Percentiles rank a stretch among this genome's conserved stretches.
These are phyloP conservation scores for Junonia oenone DNA, from an alignment of 2,888 invertebrate genomes.

Conservation along the genomic window DNA sequence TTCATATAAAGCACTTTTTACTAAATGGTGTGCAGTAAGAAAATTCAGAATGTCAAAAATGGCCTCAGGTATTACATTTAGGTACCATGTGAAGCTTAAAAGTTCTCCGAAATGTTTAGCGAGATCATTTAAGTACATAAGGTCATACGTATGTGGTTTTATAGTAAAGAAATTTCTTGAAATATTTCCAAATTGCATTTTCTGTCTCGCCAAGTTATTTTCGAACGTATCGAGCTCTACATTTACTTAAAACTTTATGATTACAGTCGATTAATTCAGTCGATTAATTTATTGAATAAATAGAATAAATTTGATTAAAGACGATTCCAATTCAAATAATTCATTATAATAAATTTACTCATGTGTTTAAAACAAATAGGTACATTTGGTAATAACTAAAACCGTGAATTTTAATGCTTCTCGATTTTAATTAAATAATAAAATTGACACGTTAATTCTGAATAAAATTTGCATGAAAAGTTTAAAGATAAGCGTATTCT, in stretches of 20 bases:
- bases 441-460: too few relatives aligned
- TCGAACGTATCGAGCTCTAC: background rate
- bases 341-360: too few relatives aligned
- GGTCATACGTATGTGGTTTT: background rate
- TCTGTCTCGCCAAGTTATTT: slow-evolving; percentile 13
- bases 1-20: background rate
- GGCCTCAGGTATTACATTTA: too few relatives aligned
- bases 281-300: too few relatives aligned
- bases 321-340: too few relatives aligned
- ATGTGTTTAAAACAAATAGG: too few relatives aligned
- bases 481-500: background rate
- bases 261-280: background rate
- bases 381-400: too few relatives aligned
- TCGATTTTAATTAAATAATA: background rate
- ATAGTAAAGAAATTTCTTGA: slow-evolving; percentile 12
- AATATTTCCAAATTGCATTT: slow-evolving; percentile 16
- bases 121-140: background rate
- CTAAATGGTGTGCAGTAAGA: background rate
- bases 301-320: too few relatives aligned
- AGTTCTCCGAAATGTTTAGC: background rate
- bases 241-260: background rate
- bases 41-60: background rate
- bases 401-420: too few relatives aligned
- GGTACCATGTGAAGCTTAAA: too few relatives aligned
- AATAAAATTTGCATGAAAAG: background rate